Base-by-base conservation (phyloP, 2,888 invertebrate species). In the Metopia argyrocephala region DNA sequence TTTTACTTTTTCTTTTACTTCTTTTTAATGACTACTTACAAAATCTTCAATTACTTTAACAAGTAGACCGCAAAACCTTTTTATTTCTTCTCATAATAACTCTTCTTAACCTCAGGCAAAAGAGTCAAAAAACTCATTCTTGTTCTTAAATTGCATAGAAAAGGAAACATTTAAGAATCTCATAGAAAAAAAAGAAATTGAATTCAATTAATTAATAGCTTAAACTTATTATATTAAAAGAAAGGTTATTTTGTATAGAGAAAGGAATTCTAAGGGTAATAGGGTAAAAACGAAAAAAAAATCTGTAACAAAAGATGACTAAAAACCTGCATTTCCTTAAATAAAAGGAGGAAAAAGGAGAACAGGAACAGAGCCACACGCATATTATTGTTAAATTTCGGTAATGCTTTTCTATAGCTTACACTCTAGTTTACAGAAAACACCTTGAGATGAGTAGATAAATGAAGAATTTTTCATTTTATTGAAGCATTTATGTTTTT, bases 141-240 rank as follows among this genome's bases (percentile, higher is more conserved):
- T 0, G 9, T 38, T 12, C 2, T 0, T 12, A 38, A 38, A 38
- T 38, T 38, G 38, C 6, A 2, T 12, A 15, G 38, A 38, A 15
- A 15, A 38, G 38, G 15, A 31, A 38, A 38, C 15, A 38, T 38
- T 38, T 12, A 15, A 66, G 54, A 54, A 46, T 68, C 65, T 61
- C 65, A 68, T 31, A 66, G 4, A 66, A 61, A 81, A n/a, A n/a
- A n/a, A n/a, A n/a, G n/a, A n/a, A 78, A 81, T 78, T 78, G 27
- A 78, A 81, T 70, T 81, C 81, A 81, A 81, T 81, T 81, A 81
- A 81, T 81, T 81, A 81, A 81, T 78, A 78, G 78, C 74, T 81
- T 78, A 78, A 81, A 81, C 78, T 81, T 78, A 81, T 81, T 81
- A 81, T 61, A 78, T n/a, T n/a, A 81, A 81, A 75, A 38, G 15